Conservation (phyloP, 2,888 invertebrate genomes). For the Dryococelus australis region DNA sequence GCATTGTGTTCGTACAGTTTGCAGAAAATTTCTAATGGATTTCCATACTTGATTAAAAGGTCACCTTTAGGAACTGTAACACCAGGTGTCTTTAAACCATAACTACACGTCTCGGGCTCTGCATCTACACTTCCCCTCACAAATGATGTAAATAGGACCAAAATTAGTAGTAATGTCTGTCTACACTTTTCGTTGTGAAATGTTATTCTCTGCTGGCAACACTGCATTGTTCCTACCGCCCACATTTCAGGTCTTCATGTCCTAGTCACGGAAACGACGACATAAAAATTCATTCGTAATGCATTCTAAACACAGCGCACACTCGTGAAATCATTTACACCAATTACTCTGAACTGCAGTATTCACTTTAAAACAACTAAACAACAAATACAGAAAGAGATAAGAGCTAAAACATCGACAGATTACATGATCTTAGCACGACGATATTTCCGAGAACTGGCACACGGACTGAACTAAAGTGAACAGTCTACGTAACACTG, state of each 20-base stretch:
- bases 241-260: conserved; percentile 1
- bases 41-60: conserved; percentile 66
- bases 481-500: too few relatives aligned
- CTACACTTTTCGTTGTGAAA: background rate
- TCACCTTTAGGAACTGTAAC: conserved; percentile 64
- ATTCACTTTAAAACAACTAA: too few relatives aligned
- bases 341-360: background rate
- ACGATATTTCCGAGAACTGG: too few relatives aligned
- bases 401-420: too few relatives aligned
- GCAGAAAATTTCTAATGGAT: conserved; percentile 71
- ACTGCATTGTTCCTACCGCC: conserved; percentile 18
- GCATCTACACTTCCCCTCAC: background rate
- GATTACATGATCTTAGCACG: too few relatives aligned
- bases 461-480: too few relatives aligned
- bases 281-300: background rate
- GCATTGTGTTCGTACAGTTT: conserved; percentile 62
- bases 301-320: background rate
- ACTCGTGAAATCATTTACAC: background rate
- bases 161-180: background rate
- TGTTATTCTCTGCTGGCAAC: background rate
- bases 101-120: background rate
- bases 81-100: background rate
- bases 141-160: background rate
- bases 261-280: background rate
- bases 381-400: too few relatives aligned